Base-by-base conservation (phyloP, 2,113 vertebrate species). In the Osmerus mordax region DNA sequence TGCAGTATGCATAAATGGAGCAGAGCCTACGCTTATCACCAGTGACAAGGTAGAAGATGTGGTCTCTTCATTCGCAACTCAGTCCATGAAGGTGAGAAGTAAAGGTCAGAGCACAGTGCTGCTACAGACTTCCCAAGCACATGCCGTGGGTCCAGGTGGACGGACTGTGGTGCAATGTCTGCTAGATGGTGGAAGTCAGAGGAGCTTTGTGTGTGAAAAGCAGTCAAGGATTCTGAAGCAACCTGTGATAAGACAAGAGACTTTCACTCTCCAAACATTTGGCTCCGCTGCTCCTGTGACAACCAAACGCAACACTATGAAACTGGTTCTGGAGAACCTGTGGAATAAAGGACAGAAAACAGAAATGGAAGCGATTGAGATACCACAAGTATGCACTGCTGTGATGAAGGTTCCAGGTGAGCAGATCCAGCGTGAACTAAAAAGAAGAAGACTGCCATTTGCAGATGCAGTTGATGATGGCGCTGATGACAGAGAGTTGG, bases 401-500 rank as follows among this genome's bases (percentile, higher is more conserved):
- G n/a, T 78, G 6, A 62, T 71, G 23, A 61, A 67, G 28, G 71
- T 73, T 3, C 71, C 71, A 19, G 64, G 71, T 67, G 71, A 73
- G 29, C 54, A 56, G 16, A 59, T 59, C 56, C 56, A 59, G 19
- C 15, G 3, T 11, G 28, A 51, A 41, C 36, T 66, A 4, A 51
- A 66, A 8, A 41, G 29, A 66, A 66, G 19, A 18, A 18, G 32
- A 3, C 65, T 66, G 65, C 65, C 8, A 4, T n/a, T 66, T 32
- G 36, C 32, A 47, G 32, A 28, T 28, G 36, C 32, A 47, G 32
- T n/a, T 11, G 16, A 11, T 18, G 12, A 12, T 18, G 41, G 3
- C 36, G 72, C 21, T 29, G 36, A n/a, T 23, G 12, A 19, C n/a
- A 13, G 65, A 67, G 72, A 67, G 14, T 28, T 74, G 2, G 25